These are phyloP conservation scores for Pocillopora verrucosa DNA, from an alignment of 64 coral and sea anemone genomes.

Conservation along the genomic window DNA sequence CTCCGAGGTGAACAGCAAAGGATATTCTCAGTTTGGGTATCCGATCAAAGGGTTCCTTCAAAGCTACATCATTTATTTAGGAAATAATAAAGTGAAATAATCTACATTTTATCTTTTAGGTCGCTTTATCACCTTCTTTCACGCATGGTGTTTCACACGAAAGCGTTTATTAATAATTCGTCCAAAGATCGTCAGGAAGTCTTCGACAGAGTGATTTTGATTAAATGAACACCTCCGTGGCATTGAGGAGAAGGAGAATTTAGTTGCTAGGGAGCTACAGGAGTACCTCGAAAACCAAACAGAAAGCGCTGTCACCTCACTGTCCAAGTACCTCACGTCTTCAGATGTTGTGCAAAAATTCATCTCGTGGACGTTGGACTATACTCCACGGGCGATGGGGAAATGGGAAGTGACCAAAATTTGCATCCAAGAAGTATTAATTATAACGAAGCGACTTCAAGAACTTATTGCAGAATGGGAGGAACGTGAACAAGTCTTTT, in stretches of 20 bases:
- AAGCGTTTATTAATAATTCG: neutral
- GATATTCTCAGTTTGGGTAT: too few relatives aligned
- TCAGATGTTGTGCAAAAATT: neutral
- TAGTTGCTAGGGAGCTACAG: neutral
- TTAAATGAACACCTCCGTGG: neutral
- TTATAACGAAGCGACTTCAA: neutral
- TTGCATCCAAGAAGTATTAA: neutral
- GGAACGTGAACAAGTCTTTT: constrained; percentile 5
- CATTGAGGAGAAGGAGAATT: neutral
- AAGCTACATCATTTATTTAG: too few relatives aligned
- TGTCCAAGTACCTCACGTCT: neutral
- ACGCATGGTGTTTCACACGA: neutral
- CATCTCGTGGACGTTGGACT: constrained; percentile 16
- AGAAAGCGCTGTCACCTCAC: neutral
- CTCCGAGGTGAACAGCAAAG: too few relatives aligned
- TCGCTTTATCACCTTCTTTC: too few relatives aligned
- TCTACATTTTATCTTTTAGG: too few relatives aligned
- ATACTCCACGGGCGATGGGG: neutral
- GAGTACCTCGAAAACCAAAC: neutral
- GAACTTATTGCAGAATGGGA: constrained; percentile 25
- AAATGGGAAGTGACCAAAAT: neutral
- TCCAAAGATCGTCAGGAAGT: neutral
- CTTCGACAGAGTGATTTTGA: neutral
- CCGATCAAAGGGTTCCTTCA: too few relatives aligned
- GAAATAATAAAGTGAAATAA: too few relatives aligned